Conservation (phyloP, 2,113 vertebrate genomes). For the Monopterus albus region DNA sequence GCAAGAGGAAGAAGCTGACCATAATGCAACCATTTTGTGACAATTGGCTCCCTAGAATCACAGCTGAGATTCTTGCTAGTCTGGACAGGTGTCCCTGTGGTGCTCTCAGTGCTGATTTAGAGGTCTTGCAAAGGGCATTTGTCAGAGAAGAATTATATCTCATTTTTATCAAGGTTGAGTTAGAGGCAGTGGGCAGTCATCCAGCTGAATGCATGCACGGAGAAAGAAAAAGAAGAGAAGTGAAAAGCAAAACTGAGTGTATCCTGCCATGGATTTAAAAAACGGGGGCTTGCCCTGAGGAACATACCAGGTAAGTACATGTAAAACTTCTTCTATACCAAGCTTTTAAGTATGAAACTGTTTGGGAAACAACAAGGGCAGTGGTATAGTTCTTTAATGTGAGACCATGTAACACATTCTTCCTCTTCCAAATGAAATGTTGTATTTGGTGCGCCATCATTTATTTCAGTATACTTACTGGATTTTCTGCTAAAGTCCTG, state of each 20-base stretch:
- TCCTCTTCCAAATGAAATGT: no score
- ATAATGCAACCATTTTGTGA: conserved; percentile 13
- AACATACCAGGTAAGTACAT: no score
- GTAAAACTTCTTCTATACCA: no score
- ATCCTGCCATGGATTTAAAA: neutral
- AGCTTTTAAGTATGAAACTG: no score
- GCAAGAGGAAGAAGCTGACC: neutral
- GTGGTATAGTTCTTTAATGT: no score
- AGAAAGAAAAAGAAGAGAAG: conserved; percentile 23
- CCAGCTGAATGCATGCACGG: neutral
- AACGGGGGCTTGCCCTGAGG: no score
- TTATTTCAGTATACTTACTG: no score
- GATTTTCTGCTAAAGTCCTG: no score
- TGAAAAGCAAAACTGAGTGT: conserved; percentile 3
- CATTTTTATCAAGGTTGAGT: conserved; percentile 45
- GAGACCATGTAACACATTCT: no score
- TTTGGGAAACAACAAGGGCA: no score
- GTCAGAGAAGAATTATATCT: conserved; percentile 40
- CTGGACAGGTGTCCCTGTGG: conserved; percentile 40
- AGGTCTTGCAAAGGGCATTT: conserved; percentile 42
- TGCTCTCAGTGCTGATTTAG: conserved; percentile 45
- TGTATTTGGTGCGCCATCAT: no score
- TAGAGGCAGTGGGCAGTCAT: conserved; percentile 31
- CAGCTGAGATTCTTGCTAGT: conserved; percentile 27
- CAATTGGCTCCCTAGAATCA: conserved; percentile 8